Percentiles rank a stretch among this genome's conserved stretches.
These are phyloP conservation scores for Glossosoma conforme DNA, from an alignment of 1,140 invertebrate genomes.

Conservation along the genomic window DNA sequence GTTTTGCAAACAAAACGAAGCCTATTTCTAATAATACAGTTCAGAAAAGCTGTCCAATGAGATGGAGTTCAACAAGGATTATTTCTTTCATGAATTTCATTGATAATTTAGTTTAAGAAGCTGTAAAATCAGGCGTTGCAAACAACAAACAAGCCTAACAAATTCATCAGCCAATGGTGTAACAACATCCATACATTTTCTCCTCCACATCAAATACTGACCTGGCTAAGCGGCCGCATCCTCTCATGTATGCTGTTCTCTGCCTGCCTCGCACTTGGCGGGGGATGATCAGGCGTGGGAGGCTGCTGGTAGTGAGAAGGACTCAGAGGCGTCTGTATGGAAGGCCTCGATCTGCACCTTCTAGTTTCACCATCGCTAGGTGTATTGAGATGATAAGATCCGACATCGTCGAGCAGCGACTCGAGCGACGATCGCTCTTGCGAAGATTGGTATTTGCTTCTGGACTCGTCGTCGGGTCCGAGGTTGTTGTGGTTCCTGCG, in stretches of 20 bases:
- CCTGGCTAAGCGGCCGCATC: slow-evolving; percentile 85
- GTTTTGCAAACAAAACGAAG: too few species aligned
- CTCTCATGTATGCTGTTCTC: slow-evolving; percentile 84
- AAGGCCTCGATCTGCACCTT: slow-evolving; percentile 38
- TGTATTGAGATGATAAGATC: slow-evolving; percentile 35
- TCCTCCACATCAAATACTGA: slow-evolving; percentile 46
- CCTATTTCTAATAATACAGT: too few species aligned
- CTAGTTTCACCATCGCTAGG: slow-evolving; percentile 41
- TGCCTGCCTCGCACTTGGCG: slow-evolving; percentile 85
- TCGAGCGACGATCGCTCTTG: slow-evolving; percentile 60
- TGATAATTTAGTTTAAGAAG: too few species aligned
- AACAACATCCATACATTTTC: not conserved
- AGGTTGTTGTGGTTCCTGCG: slow-evolving; percentile 49
- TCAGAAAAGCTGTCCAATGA: too few species aligned
- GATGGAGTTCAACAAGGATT: too few species aligned
- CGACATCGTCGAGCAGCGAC: slow-evolving; percentile 55
- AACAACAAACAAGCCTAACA: not conserved
- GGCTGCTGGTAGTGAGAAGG: slow-evolving; percentile 88
- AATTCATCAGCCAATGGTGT: not conserved
- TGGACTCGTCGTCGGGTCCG: slow-evolving; percentile 36
- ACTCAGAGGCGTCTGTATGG: slow-evolving; percentile 58
- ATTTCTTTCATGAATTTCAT: too few species aligned
- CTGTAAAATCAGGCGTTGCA: too few species aligned
- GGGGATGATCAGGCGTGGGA: slow-evolving; percentile 90
- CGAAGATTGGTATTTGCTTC: slow-evolving; percentile 41